Base-by-base conservation (phyloP, 2,113 vertebrate genomes). In the Neopipo cinnamomea region DNA sequence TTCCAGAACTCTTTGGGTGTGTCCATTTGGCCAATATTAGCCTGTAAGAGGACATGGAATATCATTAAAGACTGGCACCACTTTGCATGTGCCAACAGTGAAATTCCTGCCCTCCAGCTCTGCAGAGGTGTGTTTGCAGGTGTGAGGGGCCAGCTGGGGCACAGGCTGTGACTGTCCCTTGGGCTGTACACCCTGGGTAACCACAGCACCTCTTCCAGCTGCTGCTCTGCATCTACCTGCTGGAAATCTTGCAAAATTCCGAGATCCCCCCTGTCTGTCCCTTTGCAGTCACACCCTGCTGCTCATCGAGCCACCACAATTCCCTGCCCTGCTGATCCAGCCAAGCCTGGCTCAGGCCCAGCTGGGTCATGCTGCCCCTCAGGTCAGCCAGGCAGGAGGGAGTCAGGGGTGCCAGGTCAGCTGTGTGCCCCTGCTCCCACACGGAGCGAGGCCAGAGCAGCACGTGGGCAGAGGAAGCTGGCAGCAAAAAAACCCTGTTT, bases 11-110 rank as follows among this genome's bases (percentile, higher is more conserved):
- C 99, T 97, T 99, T 99, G 89, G 98, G 96, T n/a, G 99, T 98
- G 90, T 99, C 99, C 99, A 99, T 99, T 77, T 99, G 99, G 86
- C 99, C 99, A 75, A 99, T 99, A 72, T 99, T 99, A 94, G 99
- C 99, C 99, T 99, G 97, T 7, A 83, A 94, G 33, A 88, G 35
- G 59, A 91, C 39, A 95, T 1, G 3, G 2, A 19, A 4, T 21
- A 5, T 13, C 33, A 35, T 10, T 5, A 31, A 14, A 56, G 12
- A 14, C 62, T 10, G 44, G 8, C 55, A 61, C 47, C 61, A 33
- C 37, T 33, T 22, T 21, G 14, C 18, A 56, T 8, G 22, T 28
- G 17, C 28, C 6, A 25, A 14, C 18, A 27, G 53, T 22, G 44
- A 23, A 37, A 84, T 5, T 28, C 71, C 70, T 50, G 55, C 18